A percentile compares a stretch with the other conserved stretches of the same genome.
Conservation (phyloP, 1,140 invertebrate genomes). For the Himalopsyche phryganea region DNA sequence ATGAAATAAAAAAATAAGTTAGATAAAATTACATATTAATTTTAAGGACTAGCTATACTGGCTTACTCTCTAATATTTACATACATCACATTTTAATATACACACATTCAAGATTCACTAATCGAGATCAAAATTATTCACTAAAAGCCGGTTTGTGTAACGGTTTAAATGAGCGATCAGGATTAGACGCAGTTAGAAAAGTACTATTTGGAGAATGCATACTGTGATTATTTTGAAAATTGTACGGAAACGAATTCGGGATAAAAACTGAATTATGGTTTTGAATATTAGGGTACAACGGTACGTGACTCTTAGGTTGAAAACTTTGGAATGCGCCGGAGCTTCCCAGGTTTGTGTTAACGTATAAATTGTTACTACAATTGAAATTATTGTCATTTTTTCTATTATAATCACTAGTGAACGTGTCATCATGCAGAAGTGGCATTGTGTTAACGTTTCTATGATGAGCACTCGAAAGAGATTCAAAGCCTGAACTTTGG, state of each 20-base stretch:
- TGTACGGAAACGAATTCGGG: conserved; percentile 13
- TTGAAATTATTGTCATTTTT: conserved; percentile 30
- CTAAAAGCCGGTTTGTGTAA: conserved; percentile 7
- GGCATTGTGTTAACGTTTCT: conserved; percentile 46
- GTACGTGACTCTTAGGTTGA: conserved; percentile 7
- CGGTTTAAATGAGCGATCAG: conserved; percentile 12
- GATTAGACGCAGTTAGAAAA: conserved; percentile 9
- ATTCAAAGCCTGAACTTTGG: conserved; percentile 54
- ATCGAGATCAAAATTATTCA: too few species aligned
- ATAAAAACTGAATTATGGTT: conserved; percentile 17
- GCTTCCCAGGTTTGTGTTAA: conserved; percentile 3
- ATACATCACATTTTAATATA: too few species aligned
- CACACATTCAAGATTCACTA: too few species aligned
- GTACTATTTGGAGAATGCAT: conserved; percentile 10
- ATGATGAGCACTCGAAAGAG: conserved; percentile 47
- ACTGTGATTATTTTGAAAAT: conserved; percentile 7
- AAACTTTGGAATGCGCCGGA: conserved; percentile 15
- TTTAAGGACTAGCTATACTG: too few species aligned
- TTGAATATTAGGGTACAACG: conserved; percentile 11
- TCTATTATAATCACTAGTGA: conserved; percentile 42
- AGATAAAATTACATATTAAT: neutral
- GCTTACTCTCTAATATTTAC: too few species aligned
- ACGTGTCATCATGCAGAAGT: conserved; percentile 44
- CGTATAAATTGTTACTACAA: conserved; percentile 5
- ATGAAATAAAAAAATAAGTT: neutral